Conservation (phyloP, 2,797 vertebrate species). For the Lindbergichthys nudifrons region DNA sequence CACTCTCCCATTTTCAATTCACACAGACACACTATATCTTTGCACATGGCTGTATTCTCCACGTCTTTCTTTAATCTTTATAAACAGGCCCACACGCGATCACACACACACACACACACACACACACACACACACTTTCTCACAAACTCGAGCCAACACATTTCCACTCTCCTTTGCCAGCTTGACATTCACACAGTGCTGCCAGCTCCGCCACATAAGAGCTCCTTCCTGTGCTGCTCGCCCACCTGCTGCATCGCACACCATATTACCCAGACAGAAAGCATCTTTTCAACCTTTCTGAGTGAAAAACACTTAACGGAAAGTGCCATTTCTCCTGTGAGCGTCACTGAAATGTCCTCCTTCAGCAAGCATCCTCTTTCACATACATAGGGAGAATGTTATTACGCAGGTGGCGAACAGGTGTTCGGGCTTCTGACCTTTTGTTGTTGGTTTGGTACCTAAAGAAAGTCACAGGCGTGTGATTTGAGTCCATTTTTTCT, state of each 20-base stretch:
- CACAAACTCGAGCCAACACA: constrained; percentile 14
- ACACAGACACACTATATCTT: neutral
- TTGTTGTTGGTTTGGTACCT: neutral
- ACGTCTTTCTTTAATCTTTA: constrained; percentile 15
- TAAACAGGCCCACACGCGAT: neutral
- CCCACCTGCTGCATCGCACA: constrained; percentile 61
- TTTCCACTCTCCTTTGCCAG: constrained; percentile 24
- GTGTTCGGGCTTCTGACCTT: constrained; percentile 33
- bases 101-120: constrained; percentile 6
- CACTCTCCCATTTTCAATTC: neutral
- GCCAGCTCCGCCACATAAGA: constrained; percentile 47
- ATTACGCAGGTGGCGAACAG: neutral
- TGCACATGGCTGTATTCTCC: constrained; percentile 2
- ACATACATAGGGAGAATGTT: neutral
- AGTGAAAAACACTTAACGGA: constrained; percentile 52
- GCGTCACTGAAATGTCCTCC: constrained; percentile 34
- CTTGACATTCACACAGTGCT: constrained; percentile 62
- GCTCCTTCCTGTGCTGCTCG: constrained; percentile 59
- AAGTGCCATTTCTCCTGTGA: constrained; percentile 38
- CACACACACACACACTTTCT: constrained; percentile 15
- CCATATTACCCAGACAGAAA: constrained; percentile 30
- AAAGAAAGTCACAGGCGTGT: neutral
- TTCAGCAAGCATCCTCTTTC: constrained; percentile 1
- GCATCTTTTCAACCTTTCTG: constrained; percentile 57
- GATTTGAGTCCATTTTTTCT: constrained; percentile 3